Percentiles rank a stretch among this genome's conserved stretches.
Evolutionary conservation across 2,888 invertebrate genomes (phyloP).

Genomic region (Zhuqinia jingwanae): DNA sequence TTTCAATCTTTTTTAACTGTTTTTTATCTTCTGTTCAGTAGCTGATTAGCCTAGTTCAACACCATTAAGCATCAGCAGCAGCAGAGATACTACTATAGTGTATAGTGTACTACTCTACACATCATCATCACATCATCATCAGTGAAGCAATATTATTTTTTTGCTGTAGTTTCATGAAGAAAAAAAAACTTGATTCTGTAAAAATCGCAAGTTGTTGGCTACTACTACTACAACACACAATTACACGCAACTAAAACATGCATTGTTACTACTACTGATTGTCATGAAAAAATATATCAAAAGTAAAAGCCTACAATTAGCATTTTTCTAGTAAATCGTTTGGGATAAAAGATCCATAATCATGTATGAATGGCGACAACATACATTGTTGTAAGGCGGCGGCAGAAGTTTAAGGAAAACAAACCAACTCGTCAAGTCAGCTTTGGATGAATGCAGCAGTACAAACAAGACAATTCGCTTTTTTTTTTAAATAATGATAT

Average conservation of each 20-base stretch:
- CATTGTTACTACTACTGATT: slow-evolving; percentile 34
- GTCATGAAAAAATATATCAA: slow-evolving; percentile 49
- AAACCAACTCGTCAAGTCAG: not conserved
- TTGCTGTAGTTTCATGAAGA: not conserved
- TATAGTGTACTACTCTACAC: no score
- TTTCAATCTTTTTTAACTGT: no score
- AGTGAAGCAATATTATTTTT: not conserved
- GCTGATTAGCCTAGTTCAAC: slow-evolving; percentile 65
- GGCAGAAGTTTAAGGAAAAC: no score
- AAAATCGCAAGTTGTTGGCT: slow-evolving; percentile 39
- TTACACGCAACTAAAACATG: not conserved
- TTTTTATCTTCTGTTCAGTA: no score
- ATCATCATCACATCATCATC: not conserved
- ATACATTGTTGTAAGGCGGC: not conserved
- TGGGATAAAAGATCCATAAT: not conserved
- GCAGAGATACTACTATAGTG: not conserved
- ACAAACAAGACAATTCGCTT: no score
- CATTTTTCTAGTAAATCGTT: slow-evolving; percentile 44
- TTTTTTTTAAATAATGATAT: no score
- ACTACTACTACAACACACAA: not conserved
- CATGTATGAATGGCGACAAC: not conserved
- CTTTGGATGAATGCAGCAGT: not conserved
- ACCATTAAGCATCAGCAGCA: slow-evolving; percentile 25
- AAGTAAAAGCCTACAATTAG: slow-evolving; percentile 70
- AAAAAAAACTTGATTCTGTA: slow-evolving; percentile 44